Conservation (phyloP, 2,797 vertebrate genomes). For the Chloroceryle amazona region DNA sequence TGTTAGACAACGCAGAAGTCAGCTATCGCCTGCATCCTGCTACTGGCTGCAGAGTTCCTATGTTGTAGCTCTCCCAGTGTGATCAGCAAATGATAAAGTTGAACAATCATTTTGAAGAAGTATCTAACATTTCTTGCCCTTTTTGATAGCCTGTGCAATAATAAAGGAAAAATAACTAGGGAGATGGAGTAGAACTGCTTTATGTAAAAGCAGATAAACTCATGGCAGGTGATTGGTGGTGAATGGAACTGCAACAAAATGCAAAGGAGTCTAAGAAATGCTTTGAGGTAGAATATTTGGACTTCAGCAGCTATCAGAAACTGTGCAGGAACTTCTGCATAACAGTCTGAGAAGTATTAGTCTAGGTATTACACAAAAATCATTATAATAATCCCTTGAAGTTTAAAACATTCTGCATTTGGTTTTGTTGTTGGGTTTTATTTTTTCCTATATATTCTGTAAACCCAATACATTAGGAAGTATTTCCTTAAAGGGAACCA, state of each 20-base stretch:
- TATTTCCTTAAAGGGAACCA: background rate
- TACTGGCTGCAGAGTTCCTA: background rate
- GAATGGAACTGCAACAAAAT: background rate
- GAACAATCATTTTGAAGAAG: background rate
- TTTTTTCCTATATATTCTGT: background rate
- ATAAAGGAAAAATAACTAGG: background rate
- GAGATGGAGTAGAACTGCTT: background rate
- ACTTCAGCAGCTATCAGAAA: background rate
- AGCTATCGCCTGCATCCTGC: background rate
- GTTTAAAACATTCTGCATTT: background rate
- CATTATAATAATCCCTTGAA: background rate
- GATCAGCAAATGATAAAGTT: background rate
- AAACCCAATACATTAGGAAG: background rate
- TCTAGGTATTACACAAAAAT: background rate
- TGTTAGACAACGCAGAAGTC: background rate
- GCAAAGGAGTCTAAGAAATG: background rate
- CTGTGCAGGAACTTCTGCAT: background rate
- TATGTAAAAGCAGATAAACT: background rate
- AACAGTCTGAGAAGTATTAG: background rate
- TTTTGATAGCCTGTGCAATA: background rate
- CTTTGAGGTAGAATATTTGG: background rate
- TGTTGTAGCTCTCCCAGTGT: background rate
- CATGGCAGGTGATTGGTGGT: background rate
- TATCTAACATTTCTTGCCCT: background rate
- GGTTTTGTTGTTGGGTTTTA: background rate